phyloP scores from a whole-genome alignment of 30 jellyfish, hydroid and myxozoan genomes.

The Aurelia coerulea region DNA sequence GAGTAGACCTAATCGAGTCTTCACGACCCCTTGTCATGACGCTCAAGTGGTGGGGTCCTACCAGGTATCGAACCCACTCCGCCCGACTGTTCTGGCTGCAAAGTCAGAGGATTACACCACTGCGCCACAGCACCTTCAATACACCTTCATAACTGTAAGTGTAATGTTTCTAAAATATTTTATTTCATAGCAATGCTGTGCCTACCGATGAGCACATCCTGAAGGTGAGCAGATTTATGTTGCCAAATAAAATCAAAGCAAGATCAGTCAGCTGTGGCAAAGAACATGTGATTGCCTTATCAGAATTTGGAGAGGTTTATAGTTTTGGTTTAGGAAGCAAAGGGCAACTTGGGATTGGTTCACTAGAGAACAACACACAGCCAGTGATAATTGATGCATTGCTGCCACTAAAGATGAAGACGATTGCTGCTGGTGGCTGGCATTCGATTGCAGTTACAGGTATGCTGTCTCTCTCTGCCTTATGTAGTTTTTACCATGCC shows the following conservation, averaged over 20 bases:
- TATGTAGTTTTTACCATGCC: too few relatives aligned
- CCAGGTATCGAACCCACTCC: too few relatives aligned
- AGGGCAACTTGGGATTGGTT: constrained; percentile 95
- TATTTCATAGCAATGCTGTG: too few relatives aligned
- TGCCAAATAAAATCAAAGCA: constrained; percentile 17
- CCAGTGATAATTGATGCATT: constrained; percentile 65
- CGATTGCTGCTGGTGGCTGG: constrained; percentile 99
- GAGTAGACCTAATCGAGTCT: too few relatives aligned
- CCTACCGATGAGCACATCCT: too few relatives aligned
- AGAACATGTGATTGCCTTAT: constrained; percentile 76
- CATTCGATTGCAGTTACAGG: constrained; percentile 94
- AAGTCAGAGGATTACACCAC: too few relatives aligned
- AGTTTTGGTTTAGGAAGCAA: constrained; percentile 88
- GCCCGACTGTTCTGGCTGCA: too few relatives aligned
- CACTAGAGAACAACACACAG: constrained; percentile 27
- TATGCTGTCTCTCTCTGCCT: not conserved
- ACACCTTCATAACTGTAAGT: too few relatives aligned
- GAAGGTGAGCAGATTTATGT: not conserved
- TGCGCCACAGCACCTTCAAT: too few relatives aligned
- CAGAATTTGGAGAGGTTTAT: constrained; percentile 66
- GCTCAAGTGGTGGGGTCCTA: too few relatives aligned
- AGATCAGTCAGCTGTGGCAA: constrained; percentile 82
- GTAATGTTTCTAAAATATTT: too few relatives aligned
- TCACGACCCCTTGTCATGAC: too few relatives aligned
- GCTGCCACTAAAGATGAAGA: constrained; percentile 63